Evolutionary conservation across 1,140 invertebrate species (phyloP).

Genomic region (Dryas iulia): DNA sequence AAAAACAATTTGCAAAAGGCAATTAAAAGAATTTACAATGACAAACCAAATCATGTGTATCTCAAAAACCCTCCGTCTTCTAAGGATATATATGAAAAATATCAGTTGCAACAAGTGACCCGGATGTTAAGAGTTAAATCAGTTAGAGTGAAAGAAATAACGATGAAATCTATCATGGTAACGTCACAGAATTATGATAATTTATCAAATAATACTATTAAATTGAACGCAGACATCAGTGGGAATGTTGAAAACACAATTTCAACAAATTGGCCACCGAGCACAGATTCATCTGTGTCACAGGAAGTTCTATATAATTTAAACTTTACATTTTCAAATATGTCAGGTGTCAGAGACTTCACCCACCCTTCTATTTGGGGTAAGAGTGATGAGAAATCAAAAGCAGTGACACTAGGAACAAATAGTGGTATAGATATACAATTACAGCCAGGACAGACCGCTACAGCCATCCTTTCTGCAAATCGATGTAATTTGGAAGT

Average conservation of each 20-base stretch:
- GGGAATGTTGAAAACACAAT: slow-evolving; percentile 58
- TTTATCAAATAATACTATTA: slow-evolving; percentile 47
- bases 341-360: slow-evolving; percentile 41
- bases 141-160: slow-evolving; percentile 38
- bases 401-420: slow-evolving; percentile 53
- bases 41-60: slow-evolving; percentile 38
- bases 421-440: slow-evolving; percentile 55
- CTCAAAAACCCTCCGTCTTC: slow-evolving; percentile 58
- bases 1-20: slow-evolving; percentile 37
- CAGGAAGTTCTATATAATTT: slow-evolving; percentile 55
- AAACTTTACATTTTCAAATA: slow-evolving; percentile 46
- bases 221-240: slow-evolving; percentile 61
- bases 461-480: slow-evolving; percentile 53
- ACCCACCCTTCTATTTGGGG: slow-evolving; percentile 46
- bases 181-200: slow-evolving; percentile 62
- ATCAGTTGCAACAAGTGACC: slow-evolving; percentile 53
- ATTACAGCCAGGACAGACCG: slow-evolving; percentile 53
- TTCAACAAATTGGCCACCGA: slow-evolving; percentile 50
- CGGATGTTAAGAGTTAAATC: slow-evolving; percentile 52
- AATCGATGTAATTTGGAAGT: slow-evolving; percentile 52
- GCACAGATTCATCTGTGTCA: slow-evolving; percentile 39
- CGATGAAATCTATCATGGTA: slow-evolving; percentile 40
- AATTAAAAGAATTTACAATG: slow-evolving; percentile 33
- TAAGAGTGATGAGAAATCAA: slow-evolving; percentile 48
- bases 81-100: slow-evolving; percentile 54